Evolutionary conservation across 2,797 vertebrate species (phyloP).

Genomic region (Paramormyrops hopkinsi): DNA sequence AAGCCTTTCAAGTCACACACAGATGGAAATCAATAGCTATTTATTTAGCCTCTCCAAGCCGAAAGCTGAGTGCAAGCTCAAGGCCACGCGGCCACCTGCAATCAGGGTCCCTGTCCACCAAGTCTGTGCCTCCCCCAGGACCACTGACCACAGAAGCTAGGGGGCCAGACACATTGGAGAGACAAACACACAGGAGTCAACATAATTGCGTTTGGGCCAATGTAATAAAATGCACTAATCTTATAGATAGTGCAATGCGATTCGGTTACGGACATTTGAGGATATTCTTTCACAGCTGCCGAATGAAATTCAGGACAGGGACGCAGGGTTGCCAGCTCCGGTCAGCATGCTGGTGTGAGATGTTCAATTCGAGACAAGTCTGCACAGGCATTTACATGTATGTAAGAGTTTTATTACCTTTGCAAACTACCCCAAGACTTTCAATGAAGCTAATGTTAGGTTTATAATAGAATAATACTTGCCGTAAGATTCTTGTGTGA

Average conservation of each 20-base stretch:
- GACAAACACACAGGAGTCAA: background rate
- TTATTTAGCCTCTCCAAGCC: background rate
- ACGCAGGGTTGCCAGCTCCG: background rate
- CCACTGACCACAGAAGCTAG: background rate
- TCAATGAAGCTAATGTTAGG: background rate
- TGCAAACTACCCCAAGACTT: background rate
- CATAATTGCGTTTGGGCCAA: background rate
- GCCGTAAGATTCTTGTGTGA: background rate
- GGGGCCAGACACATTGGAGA: background rate
- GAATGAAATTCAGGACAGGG: background rate
- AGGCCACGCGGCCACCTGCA: background rate
- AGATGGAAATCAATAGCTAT: constrained; percentile 1
- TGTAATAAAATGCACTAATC: background rate
- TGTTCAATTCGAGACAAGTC: background rate
- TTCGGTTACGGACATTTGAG: too few relatives aligned
- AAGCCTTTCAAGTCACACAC: background rate
- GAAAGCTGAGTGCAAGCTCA: background rate
- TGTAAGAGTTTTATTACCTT: background rate
- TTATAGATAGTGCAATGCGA: background rate
- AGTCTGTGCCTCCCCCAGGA: background rate
- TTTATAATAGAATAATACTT: background rate
- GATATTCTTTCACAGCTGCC: background rate
- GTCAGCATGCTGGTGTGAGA: background rate
- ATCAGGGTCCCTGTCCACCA: background rate
- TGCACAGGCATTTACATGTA: background rate